Percentiles rank a stretch among this genome's conserved stretches.
Evolutionary conservation across 2,113 vertebrate species (phyloP).

Genomic region (Ameiurus melas): DNA sequence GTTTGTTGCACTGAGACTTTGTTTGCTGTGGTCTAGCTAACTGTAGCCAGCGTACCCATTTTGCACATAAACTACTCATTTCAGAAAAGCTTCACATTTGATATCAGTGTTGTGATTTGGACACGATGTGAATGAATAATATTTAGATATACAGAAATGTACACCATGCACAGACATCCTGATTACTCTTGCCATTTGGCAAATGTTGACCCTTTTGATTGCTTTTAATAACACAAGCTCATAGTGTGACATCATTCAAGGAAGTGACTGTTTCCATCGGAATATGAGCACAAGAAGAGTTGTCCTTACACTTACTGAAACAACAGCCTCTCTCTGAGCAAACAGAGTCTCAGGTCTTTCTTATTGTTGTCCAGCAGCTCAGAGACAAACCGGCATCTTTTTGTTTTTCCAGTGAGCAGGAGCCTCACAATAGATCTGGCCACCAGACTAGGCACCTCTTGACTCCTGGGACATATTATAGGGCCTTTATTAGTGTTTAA

Average conservation of each 20-base stretch:
- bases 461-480: conserved; percentile 78
- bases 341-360: conserved; percentile 39
- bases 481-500: conserved; percentile 85
- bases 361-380: conserved; percentile 49
- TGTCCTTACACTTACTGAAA: conserved; percentile 45
- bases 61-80: background rate
- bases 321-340: conserved; percentile 44
- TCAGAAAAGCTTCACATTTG: too few species aligned
- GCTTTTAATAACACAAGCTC: background rate
- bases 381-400: conserved; percentile 49
- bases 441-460: conserved; percentile 47
- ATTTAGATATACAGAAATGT: background rate
- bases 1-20: background rate
- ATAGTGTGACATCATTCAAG: background rate
- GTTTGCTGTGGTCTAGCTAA: background rate
- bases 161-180: background rate
- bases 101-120: background rate
- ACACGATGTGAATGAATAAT: too few species aligned
- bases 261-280: conserved; percentile 30
- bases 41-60: background rate
- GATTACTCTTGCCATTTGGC: background rate
- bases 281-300: background rate
- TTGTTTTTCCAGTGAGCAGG: conserved; percentile 51
- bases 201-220: background rate
- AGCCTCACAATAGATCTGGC: conserved; percentile 46